These are phyloP conservation scores for Thalpophila matura DNA, from an alignment of 2,888 invertebrate genomes.

Conservation along the genomic window DNA sequence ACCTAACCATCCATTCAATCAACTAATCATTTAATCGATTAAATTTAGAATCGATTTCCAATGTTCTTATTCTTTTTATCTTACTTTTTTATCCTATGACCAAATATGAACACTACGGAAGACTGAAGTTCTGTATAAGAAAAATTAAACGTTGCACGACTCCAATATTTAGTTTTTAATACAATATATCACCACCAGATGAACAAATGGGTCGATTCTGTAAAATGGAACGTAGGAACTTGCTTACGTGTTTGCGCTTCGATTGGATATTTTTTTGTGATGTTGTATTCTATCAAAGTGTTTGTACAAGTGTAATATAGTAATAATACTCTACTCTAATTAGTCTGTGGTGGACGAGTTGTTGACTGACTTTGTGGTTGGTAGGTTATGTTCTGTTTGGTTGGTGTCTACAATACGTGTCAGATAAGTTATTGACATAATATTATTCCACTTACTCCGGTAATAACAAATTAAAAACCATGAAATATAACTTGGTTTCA, in stretches of 20 bases:
- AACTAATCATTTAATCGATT: background rate
- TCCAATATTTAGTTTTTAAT: no score
- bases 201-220: background rate
- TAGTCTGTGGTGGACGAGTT: no score
- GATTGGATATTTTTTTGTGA: slow-evolving; percentile 4
- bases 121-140: no score
- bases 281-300: slow-evolving; percentile 13
- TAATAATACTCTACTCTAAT: no score
- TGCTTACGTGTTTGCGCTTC: slow-evolving; percentile 50
- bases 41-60: slow-evolving; percentile 9
- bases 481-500: slow-evolving; percentile 70
- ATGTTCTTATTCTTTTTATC: background rate
- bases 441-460: slow-evolving; percentile 10
- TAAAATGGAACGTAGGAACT: slow-evolving; percentile 34
- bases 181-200: no score
- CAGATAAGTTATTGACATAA: slow-evolving; percentile 29
- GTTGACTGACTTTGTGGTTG: slow-evolving; percentile 21
- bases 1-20: background rate
- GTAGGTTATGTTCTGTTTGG: slow-evolving; percentile 11
- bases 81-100: background rate
- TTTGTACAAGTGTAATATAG: no score
- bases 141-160: no score
- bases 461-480: slow-evolving; percentile 56
- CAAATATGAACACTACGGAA: no score
- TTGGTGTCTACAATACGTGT: slow-evolving; percentile 50